Percentiles rank a stretch among this genome's conserved stretches.
phyloP scores from a whole-genome alignment of 2,797 vertebrate species.

The Mastacembelus armatus region DNA sequence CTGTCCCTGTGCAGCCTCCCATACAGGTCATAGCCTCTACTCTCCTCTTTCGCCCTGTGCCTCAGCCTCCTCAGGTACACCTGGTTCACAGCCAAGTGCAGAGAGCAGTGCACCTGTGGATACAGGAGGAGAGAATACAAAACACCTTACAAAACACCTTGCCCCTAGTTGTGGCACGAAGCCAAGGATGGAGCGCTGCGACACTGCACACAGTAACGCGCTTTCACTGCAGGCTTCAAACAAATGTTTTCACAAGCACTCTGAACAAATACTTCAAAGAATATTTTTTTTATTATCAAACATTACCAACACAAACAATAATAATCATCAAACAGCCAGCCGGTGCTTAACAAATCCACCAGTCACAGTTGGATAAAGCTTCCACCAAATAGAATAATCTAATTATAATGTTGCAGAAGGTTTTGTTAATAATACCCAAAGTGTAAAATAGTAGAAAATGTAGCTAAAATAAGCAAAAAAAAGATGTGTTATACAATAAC shows the following conservation, averaged over 20 bases:
- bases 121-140: slow-evolving; percentile 72
- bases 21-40: slow-evolving; percentile 62
- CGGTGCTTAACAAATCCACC: slow-evolving; percentile 58
- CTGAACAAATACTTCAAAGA: slow-evolving; percentile 48
- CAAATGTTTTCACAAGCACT: slow-evolving; percentile 41
- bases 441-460: slow-evolving; percentile 57
- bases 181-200: slow-evolving; percentile 33
- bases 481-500: slow-evolving; percentile 84
- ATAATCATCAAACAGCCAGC: slow-evolving; percentile 50
- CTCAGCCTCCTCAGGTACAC: slow-evolving; percentile 72
- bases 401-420: slow-evolving; percentile 46
- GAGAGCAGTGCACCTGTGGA: slow-evolving; percentile 83
- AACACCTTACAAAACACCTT: slow-evolving; percentile 69
- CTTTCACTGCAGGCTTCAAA: slow-evolving; percentile 14
- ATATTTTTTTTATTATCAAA: slow-evolving; percentile 70
- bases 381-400: slow-evolving; percentile 57
- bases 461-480: slow-evolving; percentile 55
- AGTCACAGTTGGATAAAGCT: slow-evolving; percentile 54
- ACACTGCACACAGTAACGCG: background rate
- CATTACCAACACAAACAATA: slow-evolving; percentile 42
- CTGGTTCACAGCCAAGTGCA: slow-evolving; percentile 80
- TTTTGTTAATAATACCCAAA: slow-evolving; percentile 62
- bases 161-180: slow-evolving; percentile 40
- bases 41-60: slow-evolving; percentile 58
- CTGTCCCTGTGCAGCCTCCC: slow-evolving; percentile 69